phyloP scores from a whole-genome alignment of 2,113 vertebrate genomes.

The Gnathonemus longibarbis region DNA sequence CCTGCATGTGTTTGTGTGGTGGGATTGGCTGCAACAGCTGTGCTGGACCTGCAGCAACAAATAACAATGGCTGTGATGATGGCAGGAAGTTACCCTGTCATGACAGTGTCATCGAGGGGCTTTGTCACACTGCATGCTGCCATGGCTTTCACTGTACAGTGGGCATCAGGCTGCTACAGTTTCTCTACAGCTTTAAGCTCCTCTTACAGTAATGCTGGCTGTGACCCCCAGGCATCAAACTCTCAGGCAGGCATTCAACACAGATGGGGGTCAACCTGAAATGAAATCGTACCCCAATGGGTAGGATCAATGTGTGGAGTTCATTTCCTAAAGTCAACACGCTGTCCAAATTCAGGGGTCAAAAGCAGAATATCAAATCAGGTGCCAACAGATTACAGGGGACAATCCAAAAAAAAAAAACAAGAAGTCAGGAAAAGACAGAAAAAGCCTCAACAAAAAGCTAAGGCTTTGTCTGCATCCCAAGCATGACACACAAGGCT shows the following conservation, averaged over 20 bases:
- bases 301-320: background rate
- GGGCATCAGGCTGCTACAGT: background rate
- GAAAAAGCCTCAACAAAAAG: background rate
- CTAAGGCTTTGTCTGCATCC: background rate
- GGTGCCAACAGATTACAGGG: background rate
- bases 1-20: background rate
- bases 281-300: background rate
- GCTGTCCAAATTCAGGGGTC: background rate
- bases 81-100: background rate
- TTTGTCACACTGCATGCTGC: background rate
- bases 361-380: background rate
- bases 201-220: background rate
- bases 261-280: background rate
- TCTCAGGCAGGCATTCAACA: background rate
- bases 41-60: background rate
- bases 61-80: background rate
- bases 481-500: background rate
- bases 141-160: background rate
- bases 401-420: background rate
- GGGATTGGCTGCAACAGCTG: background rate
- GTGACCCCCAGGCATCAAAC: background rate
- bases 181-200: background rate
- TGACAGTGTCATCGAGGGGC: background rate
- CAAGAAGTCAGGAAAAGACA: background rate
- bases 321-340: background rate